Conservation (phyloP, 1,140 invertebrate genomes). For the Ostrea denselamellosa region DNA sequence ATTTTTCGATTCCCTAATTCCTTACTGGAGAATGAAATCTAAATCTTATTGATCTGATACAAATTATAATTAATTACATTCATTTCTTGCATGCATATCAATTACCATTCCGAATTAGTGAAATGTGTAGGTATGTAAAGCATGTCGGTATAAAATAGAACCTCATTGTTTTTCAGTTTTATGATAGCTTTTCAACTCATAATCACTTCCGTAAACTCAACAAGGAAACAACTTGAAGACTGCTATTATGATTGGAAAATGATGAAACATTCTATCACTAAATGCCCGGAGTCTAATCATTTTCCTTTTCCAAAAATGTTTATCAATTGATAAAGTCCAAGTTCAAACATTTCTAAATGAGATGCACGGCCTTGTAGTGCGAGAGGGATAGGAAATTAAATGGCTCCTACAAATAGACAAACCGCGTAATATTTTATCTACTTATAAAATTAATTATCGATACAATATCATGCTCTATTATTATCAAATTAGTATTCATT, state of each 20-base stretch:
- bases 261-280: background rate
- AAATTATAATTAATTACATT: no score
- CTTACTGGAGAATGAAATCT: no score
- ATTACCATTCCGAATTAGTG: constrained; percentile 1
- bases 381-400: background rate
- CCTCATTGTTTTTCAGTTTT: no score
- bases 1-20: no score
- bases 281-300: background rate
- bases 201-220: constrained; percentile 3
- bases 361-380: background rate
- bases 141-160: no score
- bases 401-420: background rate
- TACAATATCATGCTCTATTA: no score
- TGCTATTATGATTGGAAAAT: background rate
- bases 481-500: no score
- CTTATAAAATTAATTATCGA: no score
- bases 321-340: constrained; percentile 25
- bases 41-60: no score
- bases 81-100: background rate
- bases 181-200: background rate
- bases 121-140: background rate
- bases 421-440: background rate
- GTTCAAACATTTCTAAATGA: constrained; percentile 13
- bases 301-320: background rate
- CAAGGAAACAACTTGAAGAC: background rate